Base-by-base conservation (phyloP, 2,888 invertebrate genomes). In the Cephus runcator region DNA sequence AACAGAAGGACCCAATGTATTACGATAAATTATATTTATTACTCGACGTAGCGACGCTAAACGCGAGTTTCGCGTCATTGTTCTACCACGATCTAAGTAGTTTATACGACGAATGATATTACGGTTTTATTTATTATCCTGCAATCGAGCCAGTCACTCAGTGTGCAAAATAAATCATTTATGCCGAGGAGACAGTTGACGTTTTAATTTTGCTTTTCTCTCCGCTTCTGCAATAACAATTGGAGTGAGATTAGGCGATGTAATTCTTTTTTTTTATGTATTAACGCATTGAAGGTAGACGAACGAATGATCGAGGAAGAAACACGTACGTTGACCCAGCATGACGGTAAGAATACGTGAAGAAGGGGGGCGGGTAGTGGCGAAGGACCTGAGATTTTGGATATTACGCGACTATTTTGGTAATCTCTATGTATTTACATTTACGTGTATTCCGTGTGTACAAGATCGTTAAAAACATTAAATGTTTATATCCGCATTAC, bases 381-480 rank as follows among this genome's bases (percentile, higher is more conserved):
- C 4, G 15, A 56, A 40, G 40, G 23, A 23, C 23, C 15, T 9
- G 9, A 30, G 12, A 33, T 15, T 31, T 12, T 31, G 12, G 4
- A 30, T 30, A 69, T 12, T 15, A 31, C 33, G 71, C 71, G 71
- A 31, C 34, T 71, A 79, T 87, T 89, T 87, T 84, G 87, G 86
- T 89, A 89, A 88, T 87, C 87, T 89, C 87, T 88, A 90, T 91
- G 87, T 91, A 91, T 91, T 90, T 91, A 91, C 90, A 90, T 88
- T 88, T 90, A 88, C 86, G 88, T 90, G 86, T 89, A 87, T 88
- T 56, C 86, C 85, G 85, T 89, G 90, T 91, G 89, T 91, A 91
- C 90, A 90, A 90, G 90, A 90, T 89, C 87, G 87, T 90, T 90
- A 90, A 90, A 90, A 90, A 90, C 90, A 90, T 90, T 89, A 89